These are phyloP conservation scores for Verasper variegatus DNA, from an alignment of 2,113 vertebrate species.

Conservation along the genomic window DNA sequence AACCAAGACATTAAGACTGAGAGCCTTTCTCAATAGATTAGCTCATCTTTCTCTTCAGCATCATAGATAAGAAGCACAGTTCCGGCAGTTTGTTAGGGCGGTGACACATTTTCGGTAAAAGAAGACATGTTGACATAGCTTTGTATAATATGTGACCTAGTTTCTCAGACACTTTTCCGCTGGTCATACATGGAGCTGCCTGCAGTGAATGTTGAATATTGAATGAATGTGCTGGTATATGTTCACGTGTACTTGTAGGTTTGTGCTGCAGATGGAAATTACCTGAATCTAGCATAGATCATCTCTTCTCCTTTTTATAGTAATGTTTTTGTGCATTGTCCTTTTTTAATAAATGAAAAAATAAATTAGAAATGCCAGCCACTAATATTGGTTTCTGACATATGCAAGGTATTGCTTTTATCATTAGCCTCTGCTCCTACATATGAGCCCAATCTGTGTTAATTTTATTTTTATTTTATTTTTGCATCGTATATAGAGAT, in stretches of 20 bases:
- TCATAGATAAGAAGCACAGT: neutral
- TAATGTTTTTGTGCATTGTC: no score
- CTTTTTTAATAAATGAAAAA: no score
- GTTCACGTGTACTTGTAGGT: no score
- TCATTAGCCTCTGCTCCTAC: neutral
- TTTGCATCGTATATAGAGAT: neutral
- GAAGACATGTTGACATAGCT: neutral
- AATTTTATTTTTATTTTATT: neutral
- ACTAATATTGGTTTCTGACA: no score
- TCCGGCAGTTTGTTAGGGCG: neutral
- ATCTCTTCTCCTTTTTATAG: no score
- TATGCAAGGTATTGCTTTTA: neutral
- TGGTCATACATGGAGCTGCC: neutral
- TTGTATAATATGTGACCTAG: neutral
- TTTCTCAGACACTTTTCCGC: neutral
- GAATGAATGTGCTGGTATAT: no score
- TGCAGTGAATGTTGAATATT: neutral
- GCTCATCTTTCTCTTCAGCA: neutral
- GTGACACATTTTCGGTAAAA: neutral
- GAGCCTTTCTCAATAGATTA: neutral
- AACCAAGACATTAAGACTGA: neutral
- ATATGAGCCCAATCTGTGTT: neutral
- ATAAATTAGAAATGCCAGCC: neutral
- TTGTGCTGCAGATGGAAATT: no score
- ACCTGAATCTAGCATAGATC: no score